Evolutionary conservation across 2,888 invertebrate genomes (phyloP), one percentile per base, ranked within the genome.

Genomic region (Ectemnius cavifrons): DNA sequence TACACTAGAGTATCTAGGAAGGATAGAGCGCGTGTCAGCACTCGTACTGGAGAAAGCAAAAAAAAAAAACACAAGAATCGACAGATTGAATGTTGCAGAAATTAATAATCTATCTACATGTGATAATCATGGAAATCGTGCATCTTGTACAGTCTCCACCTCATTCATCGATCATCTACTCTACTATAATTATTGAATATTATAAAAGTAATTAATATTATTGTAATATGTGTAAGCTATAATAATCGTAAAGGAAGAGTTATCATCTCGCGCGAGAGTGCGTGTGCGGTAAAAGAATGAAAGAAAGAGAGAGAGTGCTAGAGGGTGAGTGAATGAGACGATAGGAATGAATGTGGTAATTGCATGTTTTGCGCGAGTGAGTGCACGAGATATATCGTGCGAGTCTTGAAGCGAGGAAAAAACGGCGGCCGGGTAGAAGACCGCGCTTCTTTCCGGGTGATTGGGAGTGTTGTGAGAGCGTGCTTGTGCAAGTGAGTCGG

Each of bases 51-150:
- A 67, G 23, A 11, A 37, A 27, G 28, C 28, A 27, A 66, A 37
- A 57, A 66, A 18, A 57, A 27, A 66, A 37, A 57, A 66, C n/a
- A 57, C n/a, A 66, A 71, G 69, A 71, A 69, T 80, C 37, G 64
- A 58, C 77, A 73, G 78, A 75, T 81, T 73, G 79, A 85, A 75
- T 81, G 81, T 80, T 78, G 80, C 79, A 84, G 92, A 92, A 93
- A 92, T 92, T 92, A 93, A 92, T 93, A 93, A 93, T 93, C 93
- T 93, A 93, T 93, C 82, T 93, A 93, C 93, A 93, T 93, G 93
- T 93, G 93, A 93, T 93, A 93, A 91, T 91, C 90, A 91, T 90
- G 90, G 87, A 90, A 87, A 90, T 91, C 89, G 91, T 89, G 90
- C 93, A 93, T 93, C 93, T 92, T 93, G 92, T 91, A 91, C 90